These are phyloP conservation scores for Eleutherodactylus coqui DNA, from an alignment of 2,797 vertebrate species.

Conservation along the genomic window DNA sequence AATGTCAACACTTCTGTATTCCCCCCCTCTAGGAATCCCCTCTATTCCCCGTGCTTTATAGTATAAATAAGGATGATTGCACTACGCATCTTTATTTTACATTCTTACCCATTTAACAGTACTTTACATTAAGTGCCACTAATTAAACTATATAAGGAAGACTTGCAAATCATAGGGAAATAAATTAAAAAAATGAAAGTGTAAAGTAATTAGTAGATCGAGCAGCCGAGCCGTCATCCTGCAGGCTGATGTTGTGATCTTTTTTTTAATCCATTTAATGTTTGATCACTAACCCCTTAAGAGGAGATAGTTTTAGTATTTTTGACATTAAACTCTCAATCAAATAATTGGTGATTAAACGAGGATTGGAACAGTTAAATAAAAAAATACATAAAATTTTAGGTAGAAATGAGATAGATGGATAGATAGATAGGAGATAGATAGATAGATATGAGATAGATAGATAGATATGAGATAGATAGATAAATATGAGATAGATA, in stretches of 20 bases:
- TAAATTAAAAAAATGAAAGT: conserved; percentile 55
- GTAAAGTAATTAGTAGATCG: conserved; percentile 61
- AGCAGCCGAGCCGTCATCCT: conserved; percentile 13
- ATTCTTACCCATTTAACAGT: conserved; percentile 57
- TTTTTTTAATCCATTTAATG: conserved; percentile 51
- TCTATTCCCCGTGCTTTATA: conserved; percentile 47
- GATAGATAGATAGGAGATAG: too few relatives aligned
- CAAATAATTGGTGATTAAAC: background rate
- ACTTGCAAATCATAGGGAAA: conserved; percentile 58
- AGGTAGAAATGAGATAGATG: too few relatives aligned
- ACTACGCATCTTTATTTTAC: conserved; percentile 60
- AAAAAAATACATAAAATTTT: background rate
- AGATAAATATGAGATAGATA: too few relatives aligned
- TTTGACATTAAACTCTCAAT: background rate
- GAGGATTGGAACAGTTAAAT: background rate
- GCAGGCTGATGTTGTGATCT: conserved; percentile 40
- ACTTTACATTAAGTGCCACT: conserved; percentile 45
- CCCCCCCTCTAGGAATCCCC: background rate
- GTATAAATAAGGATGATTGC: conserved; percentile 62
- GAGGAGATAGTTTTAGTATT: background rate
- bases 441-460: too few relatives aligned
- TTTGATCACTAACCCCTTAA: conserved; percentile 36
- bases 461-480: too few relatives aligned
- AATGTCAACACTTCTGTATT: conserved; percentile 49
- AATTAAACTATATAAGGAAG: conserved; percentile 54